Percentiles rank a stretch among this genome's conserved stretches.
Conservation (phyloP, 2,113 vertebrate species). For the Gnathonemus longibarbis region DNA sequence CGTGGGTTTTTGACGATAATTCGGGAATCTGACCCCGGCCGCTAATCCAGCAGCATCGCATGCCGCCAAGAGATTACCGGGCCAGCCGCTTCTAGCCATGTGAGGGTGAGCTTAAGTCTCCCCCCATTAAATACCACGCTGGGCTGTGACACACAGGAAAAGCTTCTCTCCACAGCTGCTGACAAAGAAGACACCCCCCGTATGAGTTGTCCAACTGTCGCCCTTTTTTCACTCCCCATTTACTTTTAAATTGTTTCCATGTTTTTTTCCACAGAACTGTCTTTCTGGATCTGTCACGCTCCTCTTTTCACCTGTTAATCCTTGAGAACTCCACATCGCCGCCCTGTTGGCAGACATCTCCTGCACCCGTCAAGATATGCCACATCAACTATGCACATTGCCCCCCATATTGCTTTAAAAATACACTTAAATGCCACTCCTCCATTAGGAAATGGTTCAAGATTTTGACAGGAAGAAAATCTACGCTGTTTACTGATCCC, state of each 20-base stretch:
- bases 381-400: not conserved
- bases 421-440: slow-evolving; percentile 27
- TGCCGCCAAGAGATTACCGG: slow-evolving; percentile 59
- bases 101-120: slow-evolving; percentile 62
- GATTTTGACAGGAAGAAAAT: slow-evolving; percentile 24
- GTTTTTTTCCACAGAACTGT: not conserved
- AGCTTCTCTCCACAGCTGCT: slow-evolving; percentile 52
- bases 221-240: not conserved
- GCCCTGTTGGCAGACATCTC: not conserved
- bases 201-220: slow-evolving; percentile 44
- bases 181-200: slow-evolving; percentile 43
- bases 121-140: slow-evolving; percentile 60
- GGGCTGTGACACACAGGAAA: slow-evolving; percentile 54
- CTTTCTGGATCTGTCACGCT: not conserved
- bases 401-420: not conserved
- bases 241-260: not conserved
- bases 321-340: not conserved
- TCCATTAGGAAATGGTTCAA: not conserved
- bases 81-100: slow-evolving; percentile 61
- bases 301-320: not conserved
- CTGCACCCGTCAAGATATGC: not conserved
- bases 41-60: slow-evolving; percentile 61
- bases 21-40: slow-evolving; percentile 52
- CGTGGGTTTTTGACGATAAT: slow-evolving; percentile 55
- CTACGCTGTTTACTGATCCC: not conserved